phyloP scores from a whole-genome alignment of 2,797 vertebrate species.

The Mus minutoides region DNA sequence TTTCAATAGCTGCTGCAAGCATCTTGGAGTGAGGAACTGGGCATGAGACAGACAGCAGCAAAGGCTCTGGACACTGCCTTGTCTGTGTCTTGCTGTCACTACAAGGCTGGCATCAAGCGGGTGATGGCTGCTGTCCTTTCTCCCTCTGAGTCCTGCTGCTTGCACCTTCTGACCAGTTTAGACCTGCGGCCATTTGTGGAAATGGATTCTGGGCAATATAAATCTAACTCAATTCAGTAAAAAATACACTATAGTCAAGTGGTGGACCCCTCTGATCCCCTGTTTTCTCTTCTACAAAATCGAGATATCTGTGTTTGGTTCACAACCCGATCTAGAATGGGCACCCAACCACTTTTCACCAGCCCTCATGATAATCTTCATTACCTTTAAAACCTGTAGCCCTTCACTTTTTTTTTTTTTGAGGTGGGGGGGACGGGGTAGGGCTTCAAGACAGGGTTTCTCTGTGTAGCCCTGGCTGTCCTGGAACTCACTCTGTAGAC shows the following conservation, averaged over 20 bases:
- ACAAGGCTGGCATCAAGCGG: background rate
- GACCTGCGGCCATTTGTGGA: background rate
- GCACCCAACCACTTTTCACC: background rate
- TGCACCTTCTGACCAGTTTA: background rate
- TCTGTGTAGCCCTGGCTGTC: no score
- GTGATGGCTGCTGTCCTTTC: background rate
- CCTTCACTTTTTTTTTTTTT: no score
- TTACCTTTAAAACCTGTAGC: background rate
- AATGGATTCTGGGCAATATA: background rate
- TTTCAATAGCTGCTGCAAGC: background rate
- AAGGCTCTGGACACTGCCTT: background rate
- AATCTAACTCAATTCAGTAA: background rate
- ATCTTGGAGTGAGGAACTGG: background rate
- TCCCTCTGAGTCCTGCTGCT: background rate
- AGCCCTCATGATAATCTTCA: background rate
- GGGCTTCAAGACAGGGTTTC: no score
- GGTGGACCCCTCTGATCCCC: background rate
- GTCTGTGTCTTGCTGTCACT: background rate
- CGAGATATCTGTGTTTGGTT: background rate
- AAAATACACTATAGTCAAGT: background rate
- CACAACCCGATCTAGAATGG: background rate
- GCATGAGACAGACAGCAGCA: background rate
- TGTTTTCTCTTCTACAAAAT: background rate
- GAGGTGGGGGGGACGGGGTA: no score
- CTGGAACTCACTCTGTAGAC: no score